phyloP scores from a whole-genome alignment of 1,140 invertebrate genomes.

The Macrotrachela quadricornifera region DNA sequence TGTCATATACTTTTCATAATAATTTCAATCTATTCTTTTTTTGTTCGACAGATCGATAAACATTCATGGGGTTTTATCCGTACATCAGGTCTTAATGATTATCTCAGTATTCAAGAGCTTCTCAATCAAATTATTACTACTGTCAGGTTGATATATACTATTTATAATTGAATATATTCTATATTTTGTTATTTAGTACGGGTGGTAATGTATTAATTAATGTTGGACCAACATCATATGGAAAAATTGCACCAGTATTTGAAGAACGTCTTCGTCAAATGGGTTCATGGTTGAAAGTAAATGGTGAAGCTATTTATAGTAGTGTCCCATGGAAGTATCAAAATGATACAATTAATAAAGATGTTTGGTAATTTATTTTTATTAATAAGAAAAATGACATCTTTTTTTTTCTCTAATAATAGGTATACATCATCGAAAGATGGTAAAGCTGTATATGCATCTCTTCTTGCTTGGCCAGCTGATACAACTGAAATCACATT shows the following conservation, averaged over 20 bases:
- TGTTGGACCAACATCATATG: constrained; percentile 69
- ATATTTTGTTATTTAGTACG: constrained; percentile 36
- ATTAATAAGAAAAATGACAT: no score
- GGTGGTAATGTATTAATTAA: constrained; percentile 73
- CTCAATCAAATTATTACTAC: constrained; percentile 50
- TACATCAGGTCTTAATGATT: constrained; percentile 46
- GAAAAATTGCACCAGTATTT: constrained; percentile 63
- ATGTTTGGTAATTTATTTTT: background rate
- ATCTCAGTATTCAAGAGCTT: constrained; percentile 49
- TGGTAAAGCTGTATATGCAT: background rate
- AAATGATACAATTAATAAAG: constrained; percentile 4
- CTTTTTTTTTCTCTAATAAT: no score
- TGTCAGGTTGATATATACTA: constrained; percentile 30
- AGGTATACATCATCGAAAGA: background rate
- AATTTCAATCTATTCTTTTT: no score
- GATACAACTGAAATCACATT: background rate
- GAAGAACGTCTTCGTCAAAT: constrained; percentile 52
- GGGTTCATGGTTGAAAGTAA: constrained; percentile 53
- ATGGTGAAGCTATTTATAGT: constrained; percentile 71
- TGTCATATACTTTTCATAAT: no score
- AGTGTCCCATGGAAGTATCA: constrained; percentile 24
- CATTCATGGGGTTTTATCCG: constrained; percentile 47
- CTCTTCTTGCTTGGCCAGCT: background rate
- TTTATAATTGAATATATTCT: background rate
- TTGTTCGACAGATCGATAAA: constrained; percentile 48